These are phyloP conservation scores for Drosophila sproati DNA, from an alignment of 1,140 invertebrate genomes.

Conservation along the genomic window DNA sequence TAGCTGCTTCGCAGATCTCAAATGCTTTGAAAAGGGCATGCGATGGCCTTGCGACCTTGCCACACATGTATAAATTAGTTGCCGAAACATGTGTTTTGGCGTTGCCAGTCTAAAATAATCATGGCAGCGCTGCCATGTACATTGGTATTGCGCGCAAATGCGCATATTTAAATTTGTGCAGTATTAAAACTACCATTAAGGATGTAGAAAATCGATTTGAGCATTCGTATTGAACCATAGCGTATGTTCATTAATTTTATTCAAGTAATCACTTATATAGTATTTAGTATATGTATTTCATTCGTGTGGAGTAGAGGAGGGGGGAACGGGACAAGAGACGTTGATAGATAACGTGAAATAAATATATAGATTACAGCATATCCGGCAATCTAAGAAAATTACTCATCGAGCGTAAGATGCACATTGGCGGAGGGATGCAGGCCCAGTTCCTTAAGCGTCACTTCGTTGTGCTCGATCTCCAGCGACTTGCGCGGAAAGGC, in stretches of 20 bases:
- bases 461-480: constrained; percentile 65
- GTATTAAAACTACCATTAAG: not conserved
- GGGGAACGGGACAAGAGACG: constrained; percentile 21
- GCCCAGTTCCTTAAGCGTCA: constrained; percentile 73
- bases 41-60: constrained; percentile 6
- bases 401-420: constrained; percentile 81
- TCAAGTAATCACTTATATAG: constrained; percentile 30
- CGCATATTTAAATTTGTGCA: constrained; percentile 1
- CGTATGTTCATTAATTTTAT: constrained; percentile 22
- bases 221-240: not conserved
- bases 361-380: constrained; percentile 31
- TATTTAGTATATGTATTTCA: constrained; percentile 34
- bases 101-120: constrained; percentile 11
- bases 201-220: constrained; percentile 2
- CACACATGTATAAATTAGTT: constrained; percentile 4
- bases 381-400: constrained; percentile 14
- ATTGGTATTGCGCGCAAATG: not conserved
- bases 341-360: constrained; percentile 53
- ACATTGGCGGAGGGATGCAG: constrained; percentile 82
- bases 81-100: constrained; percentile 23
- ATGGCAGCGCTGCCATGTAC: not conserved
- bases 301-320: constrained; percentile 25
- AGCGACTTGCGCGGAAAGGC: constrained; percentile 80
- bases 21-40: constrained; percentile 14
- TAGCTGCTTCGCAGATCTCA: not conserved